Conservation (phyloP, 1,140 invertebrate species). For the Oncopeltus fasciatus region DNA sequence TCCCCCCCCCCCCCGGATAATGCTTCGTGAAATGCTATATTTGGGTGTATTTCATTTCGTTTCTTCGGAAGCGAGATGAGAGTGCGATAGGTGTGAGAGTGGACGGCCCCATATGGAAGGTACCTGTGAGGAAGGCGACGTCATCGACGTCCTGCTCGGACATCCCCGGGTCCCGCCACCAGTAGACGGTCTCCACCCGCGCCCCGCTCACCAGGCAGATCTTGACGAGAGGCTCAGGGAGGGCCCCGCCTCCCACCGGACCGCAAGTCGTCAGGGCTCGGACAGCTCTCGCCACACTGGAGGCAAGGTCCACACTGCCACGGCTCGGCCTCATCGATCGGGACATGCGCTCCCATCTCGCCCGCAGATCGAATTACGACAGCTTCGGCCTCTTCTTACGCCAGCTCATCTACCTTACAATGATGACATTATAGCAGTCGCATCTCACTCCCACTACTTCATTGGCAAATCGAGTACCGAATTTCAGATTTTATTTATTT, state of each 20-base stretch:
- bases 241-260: neutral
- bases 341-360: neutral
- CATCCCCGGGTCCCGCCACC: slow-evolving; percentile 34
- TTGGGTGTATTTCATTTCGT: too few species aligned
- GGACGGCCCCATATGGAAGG: slow-evolving; percentile 25
- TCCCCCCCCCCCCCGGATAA: too few species aligned
- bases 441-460: too few species aligned
- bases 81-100: neutral
- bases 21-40: too few species aligned
- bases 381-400: neutral
- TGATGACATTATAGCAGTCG: too few species aligned
- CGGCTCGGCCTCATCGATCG: neutral
- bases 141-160: slow-evolving; percentile 83
- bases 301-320: neutral
- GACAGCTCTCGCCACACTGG: neutral
- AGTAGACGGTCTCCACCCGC: slow-evolving; percentile 36
- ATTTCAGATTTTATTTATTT: too few species aligned
- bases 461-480: too few species aligned
- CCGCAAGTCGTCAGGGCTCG: neutral
- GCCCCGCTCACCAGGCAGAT: slow-evolving; percentile 35
- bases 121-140: slow-evolving; percentile 76
- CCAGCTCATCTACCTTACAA: neutral
- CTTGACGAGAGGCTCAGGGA: slow-evolving; percentile 31
- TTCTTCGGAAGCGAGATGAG: too few species aligned
- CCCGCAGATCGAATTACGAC: neutral